Percentiles rank a stretch among this genome's conserved stretches.
phyloP scores from a whole-genome alignment of 1,140 invertebrate genomes.

The Drosophila ogumai region DNA sequence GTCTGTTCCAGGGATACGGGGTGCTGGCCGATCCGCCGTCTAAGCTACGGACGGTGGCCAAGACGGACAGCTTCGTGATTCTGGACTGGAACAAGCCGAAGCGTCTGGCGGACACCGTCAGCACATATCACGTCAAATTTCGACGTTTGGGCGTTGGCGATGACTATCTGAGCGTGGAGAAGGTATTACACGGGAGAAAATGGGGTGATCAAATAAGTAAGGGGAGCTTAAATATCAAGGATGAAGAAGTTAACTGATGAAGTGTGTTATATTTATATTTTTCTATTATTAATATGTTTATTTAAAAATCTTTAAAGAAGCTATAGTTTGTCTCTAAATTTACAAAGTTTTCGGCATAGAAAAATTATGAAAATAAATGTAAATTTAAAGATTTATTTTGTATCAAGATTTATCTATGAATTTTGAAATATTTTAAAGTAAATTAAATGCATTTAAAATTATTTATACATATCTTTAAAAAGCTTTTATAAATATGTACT shows the following conservation, averaged over 20 bases:
- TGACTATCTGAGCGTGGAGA: constrained; percentile 86
- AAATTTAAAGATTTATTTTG: background rate
- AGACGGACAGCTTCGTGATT: constrained; percentile 91
- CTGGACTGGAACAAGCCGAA: constrained; percentile 91
- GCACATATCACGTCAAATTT: constrained; percentile 89
- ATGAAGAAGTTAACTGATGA: background rate
- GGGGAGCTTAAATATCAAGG: background rate
- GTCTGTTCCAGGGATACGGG: constrained; percentile 92
- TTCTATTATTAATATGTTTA: too few species aligned
- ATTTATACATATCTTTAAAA: background rate
- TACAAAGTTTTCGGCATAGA: background rate
- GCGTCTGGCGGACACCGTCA: constrained; percentile 89
- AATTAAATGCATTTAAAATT: background rate
- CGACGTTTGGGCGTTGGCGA: constrained; percentile 86
- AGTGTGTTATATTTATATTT: background rate
- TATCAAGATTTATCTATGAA: background rate
- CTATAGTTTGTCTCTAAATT: background rate
- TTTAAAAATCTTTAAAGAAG: background rate
- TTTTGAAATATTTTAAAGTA: background rate
- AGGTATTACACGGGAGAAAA: constrained; percentile 78
- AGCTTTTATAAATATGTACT: background rate
- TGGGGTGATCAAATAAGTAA: background rate
- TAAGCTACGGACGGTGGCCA: constrained; percentile 89
- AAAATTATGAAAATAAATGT: background rate
- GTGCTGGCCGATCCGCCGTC: constrained; percentile 90